phyloP scores from a whole-genome alignment of 2,113 vertebrate genomes.

The Zosterops borbonicus region DNA sequence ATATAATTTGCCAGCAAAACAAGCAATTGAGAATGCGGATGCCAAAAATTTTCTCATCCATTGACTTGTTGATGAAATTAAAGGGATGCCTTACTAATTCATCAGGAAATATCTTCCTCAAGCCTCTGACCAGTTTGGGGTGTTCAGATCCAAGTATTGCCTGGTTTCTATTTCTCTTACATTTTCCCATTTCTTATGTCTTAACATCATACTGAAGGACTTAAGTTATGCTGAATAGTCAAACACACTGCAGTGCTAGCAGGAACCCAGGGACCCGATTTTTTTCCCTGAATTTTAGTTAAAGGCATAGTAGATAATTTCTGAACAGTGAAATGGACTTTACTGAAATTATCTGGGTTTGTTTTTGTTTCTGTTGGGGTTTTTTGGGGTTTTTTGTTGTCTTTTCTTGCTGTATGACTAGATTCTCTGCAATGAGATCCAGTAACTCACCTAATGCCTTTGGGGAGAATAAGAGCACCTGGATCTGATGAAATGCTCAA shows the following conservation, averaged over 20 bases:
- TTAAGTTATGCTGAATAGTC: background rate
- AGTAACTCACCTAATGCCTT: background rate
- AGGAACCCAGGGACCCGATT: background rate
- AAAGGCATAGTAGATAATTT: background rate
- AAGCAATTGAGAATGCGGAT: background rate
- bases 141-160: background rate
- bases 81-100: background rate
- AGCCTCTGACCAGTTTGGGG: background rate
- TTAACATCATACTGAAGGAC: background rate
- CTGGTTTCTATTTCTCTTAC: background rate
- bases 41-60: background rate
- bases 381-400: background rate
- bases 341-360: accelerated
- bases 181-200: background rate
- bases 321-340: background rate
- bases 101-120: background rate
- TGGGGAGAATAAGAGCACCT: background rate
- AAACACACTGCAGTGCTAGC: background rate
- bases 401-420: background rate
- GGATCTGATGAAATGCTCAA: background rate
- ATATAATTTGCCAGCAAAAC: background rate
- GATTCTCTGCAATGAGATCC: background rate
- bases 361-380: background rate
- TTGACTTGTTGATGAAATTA: background rate
- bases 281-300: background rate